Conservation (phyloP, 64 coral and sea anemone species). For the Astreopora myriophthalma region DNA sequence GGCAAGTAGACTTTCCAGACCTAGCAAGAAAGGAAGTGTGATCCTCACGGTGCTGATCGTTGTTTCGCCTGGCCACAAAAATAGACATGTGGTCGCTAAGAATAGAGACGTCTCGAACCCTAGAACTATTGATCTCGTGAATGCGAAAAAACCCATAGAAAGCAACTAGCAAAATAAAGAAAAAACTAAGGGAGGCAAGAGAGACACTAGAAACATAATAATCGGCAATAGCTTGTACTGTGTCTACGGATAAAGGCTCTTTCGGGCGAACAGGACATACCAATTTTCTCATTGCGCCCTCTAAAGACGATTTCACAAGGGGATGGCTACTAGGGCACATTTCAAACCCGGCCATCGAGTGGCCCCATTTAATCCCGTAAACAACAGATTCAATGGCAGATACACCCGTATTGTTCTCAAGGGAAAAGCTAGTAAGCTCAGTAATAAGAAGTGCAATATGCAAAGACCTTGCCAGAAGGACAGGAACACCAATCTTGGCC, state of each 20-base stretch:
- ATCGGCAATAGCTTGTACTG: neutral
- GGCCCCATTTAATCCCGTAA: conserved; percentile 42
- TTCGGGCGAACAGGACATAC: conserved; percentile 30
- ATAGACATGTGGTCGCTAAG: conserved; percentile 33
- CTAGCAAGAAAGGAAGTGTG: conserved; percentile 18
- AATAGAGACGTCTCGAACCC: neutral
- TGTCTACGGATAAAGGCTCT: conserved; percentile 10
- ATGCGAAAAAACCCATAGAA: neutral
- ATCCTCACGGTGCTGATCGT: conserved; percentile 17
- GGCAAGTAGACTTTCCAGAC: conserved; percentile 49
- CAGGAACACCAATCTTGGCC: conserved; percentile 26
- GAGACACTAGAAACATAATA: neutral
- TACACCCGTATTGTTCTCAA: conserved; percentile 8
- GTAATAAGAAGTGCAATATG: conserved; percentile 43
- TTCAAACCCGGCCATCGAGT: conserved; percentile 44
- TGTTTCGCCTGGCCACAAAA: neutral
- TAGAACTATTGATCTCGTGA: neutral
- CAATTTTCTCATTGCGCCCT: conserved; percentile 37
- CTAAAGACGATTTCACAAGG: conserved; percentile 18
- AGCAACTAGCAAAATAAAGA: conserved; percentile 1
- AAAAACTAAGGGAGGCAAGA: conserved; percentile 1
- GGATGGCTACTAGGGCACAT: conserved; percentile 3
- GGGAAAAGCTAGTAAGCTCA: conserved; percentile 13
- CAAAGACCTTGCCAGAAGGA: conserved; percentile 47
- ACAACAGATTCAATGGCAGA: conserved; percentile 49